A percentile compares a stretch with the other conserved stretches of the same genome.
Evolutionary conservation across 2,113 vertebrate genomes (phyloP).

Genomic region (Hiodon alosoides): DNA sequence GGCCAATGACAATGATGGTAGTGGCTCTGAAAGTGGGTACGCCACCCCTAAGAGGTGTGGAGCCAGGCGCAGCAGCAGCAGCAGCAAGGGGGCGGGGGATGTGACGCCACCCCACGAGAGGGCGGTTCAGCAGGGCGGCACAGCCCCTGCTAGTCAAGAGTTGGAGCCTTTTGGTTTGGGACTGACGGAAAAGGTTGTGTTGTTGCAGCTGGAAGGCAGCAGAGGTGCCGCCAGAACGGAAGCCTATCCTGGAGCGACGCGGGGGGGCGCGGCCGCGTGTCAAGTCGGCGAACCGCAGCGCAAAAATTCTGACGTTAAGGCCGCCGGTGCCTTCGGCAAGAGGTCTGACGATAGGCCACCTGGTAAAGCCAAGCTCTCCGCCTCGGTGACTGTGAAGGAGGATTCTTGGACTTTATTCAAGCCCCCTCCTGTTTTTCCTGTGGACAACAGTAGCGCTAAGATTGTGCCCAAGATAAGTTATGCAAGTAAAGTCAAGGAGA

Average conservation of each 20-base stretch:
- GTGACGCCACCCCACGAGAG: slow-evolving; percentile 75
- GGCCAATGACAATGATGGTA: slow-evolving; percentile 82
- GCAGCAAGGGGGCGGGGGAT: slow-evolving; percentile 77
- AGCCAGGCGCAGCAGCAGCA: slow-evolving; percentile 76
- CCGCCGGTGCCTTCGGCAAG: slow-evolving; percentile 69
- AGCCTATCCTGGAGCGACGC: slow-evolving; percentile 45
- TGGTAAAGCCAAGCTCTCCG: slow-evolving; percentile 76
- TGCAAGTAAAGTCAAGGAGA: slow-evolving; percentile 99
- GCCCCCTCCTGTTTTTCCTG: slow-evolving; percentile 95
- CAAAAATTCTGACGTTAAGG: slow-evolving; percentile 83
- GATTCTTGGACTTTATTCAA: slow-evolving; percentile 98
- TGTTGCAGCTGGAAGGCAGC: slow-evolving; percentile 59
- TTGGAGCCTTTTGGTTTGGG: slow-evolving; percentile 69
- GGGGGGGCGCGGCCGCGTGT: slow-evolving; percentile 20
- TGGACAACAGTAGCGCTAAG: slow-evolving; percentile 99
- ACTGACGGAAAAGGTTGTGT: slow-evolving; percentile 67
- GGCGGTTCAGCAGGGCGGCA: slow-evolving; percentile 39
- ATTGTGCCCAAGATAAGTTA: slow-evolving; percentile 99
- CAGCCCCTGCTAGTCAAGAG: slow-evolving; percentile 72
- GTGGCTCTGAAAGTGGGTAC: slow-evolving; percentile 88
- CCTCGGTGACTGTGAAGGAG: slow-evolving; percentile 75
- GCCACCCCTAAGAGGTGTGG: slow-evolving; percentile 87
- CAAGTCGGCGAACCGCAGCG: slow-evolving; percentile 66
- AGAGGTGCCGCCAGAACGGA: slow-evolving; percentile 65
- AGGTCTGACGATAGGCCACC: slow-evolving; percentile 81